phyloP scores from a whole-genome alignment of 2,888 invertebrate genomes.

The Drosophila melanosoma region DNA sequence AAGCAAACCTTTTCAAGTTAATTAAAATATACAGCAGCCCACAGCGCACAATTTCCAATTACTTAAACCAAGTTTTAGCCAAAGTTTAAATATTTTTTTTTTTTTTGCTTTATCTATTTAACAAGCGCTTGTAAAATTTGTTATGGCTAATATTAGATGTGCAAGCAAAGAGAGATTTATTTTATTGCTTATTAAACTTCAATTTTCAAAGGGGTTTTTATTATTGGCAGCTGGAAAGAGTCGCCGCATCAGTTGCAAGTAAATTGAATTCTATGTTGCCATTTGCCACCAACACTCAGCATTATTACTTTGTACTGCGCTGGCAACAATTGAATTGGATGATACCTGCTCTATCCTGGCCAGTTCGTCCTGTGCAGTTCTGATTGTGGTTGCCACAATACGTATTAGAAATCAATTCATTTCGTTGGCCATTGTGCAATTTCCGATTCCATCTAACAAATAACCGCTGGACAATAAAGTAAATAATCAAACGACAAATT shows the following conservation, averaged over 20 bases:
- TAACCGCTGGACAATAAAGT: conserved; percentile 39
- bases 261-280: conserved; percentile 62
- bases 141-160: conserved; percentile 46
- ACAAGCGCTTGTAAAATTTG: conserved; percentile 55
- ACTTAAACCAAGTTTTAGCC: conserved; percentile 43
- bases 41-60: conserved; percentile 53
- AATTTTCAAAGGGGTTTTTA: conserved; percentile 10
- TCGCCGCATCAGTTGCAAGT: conserved; percentile 38
- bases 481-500: conserved; percentile 72
- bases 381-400: conserved; percentile 34
- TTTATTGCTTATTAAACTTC: conserved; percentile 66
- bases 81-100: neutral
- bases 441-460: conserved; percentile 59
- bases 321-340: conserved; percentile 26
- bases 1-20: conserved; percentile 70
- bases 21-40: conserved; percentile 62
- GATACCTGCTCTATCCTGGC: conserved; percentile 10
- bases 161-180: conserved; percentile 27
- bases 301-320: conserved; percentile 19
- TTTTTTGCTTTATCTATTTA: conserved; percentile 29
- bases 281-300: conserved; percentile 18
- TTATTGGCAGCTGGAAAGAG: conserved; percentile 32
- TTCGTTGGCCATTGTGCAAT: conserved; percentile 73
- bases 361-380: neutral
- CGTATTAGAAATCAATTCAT: conserved; percentile 77